Percentiles rank a stretch among this genome's conserved stretches.
Evolutionary conservation across 2,888 invertebrate species (phyloP).

Genomic region (Psylliodes chrysocephalus): DNA sequence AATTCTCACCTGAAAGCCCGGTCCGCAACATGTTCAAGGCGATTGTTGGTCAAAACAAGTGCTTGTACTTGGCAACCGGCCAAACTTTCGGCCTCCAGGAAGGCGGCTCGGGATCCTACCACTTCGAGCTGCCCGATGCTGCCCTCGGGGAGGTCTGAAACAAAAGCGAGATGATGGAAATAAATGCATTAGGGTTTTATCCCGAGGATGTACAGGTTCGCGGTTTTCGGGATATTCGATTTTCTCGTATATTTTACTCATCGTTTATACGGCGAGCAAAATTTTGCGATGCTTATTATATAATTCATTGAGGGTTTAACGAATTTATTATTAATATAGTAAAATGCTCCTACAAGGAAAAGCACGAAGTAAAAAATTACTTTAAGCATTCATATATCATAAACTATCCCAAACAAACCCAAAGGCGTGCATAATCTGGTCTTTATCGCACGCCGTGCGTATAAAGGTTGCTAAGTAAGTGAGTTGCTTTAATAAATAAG

Average conservation of each 20-base stretch:
- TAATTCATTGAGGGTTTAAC: too few species aligned
- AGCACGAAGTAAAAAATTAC: too few species aligned
- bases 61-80: conserved; percentile 82
- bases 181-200: conserved; percentile 36
- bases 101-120: conserved; percentile 82
- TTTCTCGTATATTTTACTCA: neutral
- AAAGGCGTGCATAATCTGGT: too few species aligned
- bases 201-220: conserved; percentile 29
- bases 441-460: too few species aligned
- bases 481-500: too few species aligned
- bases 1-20: conserved; percentile 79
- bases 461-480: too few species aligned
- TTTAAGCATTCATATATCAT: too few species aligned
- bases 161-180: conserved; percentile 41
- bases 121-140: conserved; percentile 85
- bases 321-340: too few species aligned
- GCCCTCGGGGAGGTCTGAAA: conserved; percentile 82
- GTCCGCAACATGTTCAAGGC: conserved; percentile 81
- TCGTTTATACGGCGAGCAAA: conserved; percentile 6
- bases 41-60: conserved; percentile 84
- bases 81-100: conserved; percentile 83
- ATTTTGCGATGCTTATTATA: neutral
- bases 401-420: too few species aligned
- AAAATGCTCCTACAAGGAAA: too few species aligned
- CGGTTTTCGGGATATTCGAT: conserved; percentile 19